Conservation (phyloP, 2,797 vertebrate genomes). For the Spondyliosoma cantharus region DNA sequence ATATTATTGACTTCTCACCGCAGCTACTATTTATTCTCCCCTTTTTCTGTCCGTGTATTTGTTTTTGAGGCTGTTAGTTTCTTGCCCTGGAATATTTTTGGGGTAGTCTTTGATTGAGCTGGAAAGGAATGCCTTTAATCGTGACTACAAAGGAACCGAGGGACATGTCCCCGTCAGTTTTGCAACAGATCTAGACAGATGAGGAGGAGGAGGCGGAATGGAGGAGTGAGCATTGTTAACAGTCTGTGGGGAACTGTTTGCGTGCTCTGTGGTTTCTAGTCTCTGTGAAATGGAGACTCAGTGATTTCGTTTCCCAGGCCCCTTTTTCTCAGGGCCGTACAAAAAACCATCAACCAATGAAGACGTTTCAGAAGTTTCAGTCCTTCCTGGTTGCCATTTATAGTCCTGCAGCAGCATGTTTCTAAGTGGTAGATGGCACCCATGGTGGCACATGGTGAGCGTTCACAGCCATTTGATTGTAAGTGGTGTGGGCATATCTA, state of each 20-base stretch:
- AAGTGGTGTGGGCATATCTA: constrained; percentile 67
- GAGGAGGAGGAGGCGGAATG: constrained; percentile 67
- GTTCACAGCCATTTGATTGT: constrained; percentile 69
- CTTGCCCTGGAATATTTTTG: constrained; percentile 81
- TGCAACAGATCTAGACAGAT: constrained; percentile 78
- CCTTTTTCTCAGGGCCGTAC: constrained; percentile 69
- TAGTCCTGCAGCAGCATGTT: constrained; percentile 48
- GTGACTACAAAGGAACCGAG: constrained; percentile 78
- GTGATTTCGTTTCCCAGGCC: constrained; percentile 80
- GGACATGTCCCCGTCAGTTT: constrained; percentile 78
- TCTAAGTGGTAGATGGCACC: constrained; percentile 64
- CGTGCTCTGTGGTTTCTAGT: constrained; percentile 77
- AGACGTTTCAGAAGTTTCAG: constrained; percentile 75
- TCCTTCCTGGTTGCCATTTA: constrained; percentile 68
- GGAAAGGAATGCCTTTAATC: constrained; percentile 85
- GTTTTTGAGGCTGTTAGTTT: constrained; percentile 80
- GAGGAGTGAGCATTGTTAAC: constrained; percentile 83
- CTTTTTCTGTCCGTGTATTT: constrained; percentile 77
- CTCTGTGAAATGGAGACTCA: constrained; percentile 80
- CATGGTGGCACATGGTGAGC: constrained; percentile 61
- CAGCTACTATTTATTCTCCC: constrained; percentile 82
- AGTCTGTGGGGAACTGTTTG: constrained; percentile 81
- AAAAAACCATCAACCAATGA: constrained; percentile 65
- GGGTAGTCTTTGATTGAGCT: constrained; percentile 78
- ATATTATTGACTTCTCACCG: constrained; percentile 82